phyloP scores from a whole-genome alignment of 2,888 invertebrate genomes.

The Brachycybe producta region DNA sequence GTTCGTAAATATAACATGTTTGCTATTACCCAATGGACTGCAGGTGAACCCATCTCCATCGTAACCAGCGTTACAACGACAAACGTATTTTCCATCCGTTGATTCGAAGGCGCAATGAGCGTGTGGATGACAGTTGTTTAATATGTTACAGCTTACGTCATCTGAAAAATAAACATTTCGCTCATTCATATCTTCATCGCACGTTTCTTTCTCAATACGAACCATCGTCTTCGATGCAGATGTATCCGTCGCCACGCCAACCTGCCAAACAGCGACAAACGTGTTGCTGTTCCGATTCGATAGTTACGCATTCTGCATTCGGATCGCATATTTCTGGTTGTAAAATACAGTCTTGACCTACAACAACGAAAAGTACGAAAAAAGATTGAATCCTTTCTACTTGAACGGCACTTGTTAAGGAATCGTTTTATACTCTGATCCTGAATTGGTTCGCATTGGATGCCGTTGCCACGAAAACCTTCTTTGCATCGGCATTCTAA shows the following conservation, averaged over 20 bases:
- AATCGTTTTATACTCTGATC: too few relatives aligned
- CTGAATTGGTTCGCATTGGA: constrained; percentile 35
- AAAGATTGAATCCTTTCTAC: neutral
- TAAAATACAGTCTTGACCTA: constrained; percentile 5
- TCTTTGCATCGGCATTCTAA: constrained; percentile 53
- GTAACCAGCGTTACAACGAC: constrained; percentile 37
- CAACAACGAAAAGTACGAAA: neutral
- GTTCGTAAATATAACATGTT: neutral
- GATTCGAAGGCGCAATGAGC: constrained; percentile 50
- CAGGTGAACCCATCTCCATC: constrained; percentile 4
- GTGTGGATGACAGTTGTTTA: constrained; percentile 65
- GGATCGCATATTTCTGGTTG: constrained; percentile 27
- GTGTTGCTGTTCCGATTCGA: constrained; percentile 23
- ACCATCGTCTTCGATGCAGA: constrained; percentile 31
- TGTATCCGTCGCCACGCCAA: constrained; percentile 49
- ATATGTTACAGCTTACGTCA: constrained; percentile 46
- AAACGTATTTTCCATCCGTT: constrained; percentile 26
- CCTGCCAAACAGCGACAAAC: constrained; percentile 55
- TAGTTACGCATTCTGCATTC: constrained; percentile 31
- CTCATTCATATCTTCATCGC: neutral
- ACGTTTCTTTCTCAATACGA: neutral
- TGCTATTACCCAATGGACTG: neutral
- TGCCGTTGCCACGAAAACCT: constrained; percentile 48
- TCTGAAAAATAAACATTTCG: neutral
- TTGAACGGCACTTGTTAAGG: neutral